A percentile compares a stretch with the other conserved stretches of the same genome.
Evolutionary conservation across 2,888 invertebrate genomes (phyloP).

Genomic region (Drosophila mulleri): DNA sequence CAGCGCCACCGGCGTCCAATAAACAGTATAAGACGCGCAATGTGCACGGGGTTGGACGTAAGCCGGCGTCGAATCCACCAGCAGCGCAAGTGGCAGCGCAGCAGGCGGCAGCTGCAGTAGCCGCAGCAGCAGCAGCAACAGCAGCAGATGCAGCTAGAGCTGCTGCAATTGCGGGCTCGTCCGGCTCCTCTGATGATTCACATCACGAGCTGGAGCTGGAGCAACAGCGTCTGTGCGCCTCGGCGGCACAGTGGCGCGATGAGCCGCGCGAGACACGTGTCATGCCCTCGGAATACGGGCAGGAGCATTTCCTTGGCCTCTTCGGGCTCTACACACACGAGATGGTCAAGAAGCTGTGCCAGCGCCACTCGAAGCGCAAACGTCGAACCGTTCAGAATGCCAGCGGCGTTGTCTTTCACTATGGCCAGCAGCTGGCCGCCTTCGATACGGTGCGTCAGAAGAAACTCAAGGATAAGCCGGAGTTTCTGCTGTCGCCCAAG

Average conservation of each 20-base stretch:
- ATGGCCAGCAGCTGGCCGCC: conserved; percentile 75
- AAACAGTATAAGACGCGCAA: conserved; percentile 56
- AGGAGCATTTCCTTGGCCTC: conserved; percentile 81
- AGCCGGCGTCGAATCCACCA: conserved; percentile 22
- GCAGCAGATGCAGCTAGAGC: not conserved
- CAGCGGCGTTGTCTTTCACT: conserved; percentile 83
- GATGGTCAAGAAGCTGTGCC: conserved; percentile 77
- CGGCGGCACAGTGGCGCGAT: conserved; percentile 72
- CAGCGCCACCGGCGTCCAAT: not conserved
- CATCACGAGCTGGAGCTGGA: conserved; percentile 66
- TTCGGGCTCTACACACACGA: conserved; percentile 82
- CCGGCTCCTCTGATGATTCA: conserved; percentile 76
- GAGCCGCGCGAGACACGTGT: conserved; percentile 73
- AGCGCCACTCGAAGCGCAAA: conserved; percentile 83
- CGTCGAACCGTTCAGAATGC: conserved; percentile 83
- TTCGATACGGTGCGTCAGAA: conserved; percentile 77
- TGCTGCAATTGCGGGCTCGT: conserved; percentile 14
- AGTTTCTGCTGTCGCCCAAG: conserved; percentile 82
- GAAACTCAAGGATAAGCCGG: conserved; percentile 76
- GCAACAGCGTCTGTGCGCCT: conserved; percentile 57
- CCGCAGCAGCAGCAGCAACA: not conserved
- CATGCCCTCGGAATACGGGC: conserved; percentile 74
- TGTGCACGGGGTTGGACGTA: conserved; percentile 33
- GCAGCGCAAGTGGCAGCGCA: not conserved
- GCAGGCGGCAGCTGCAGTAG: not conserved